Evolutionary conservation across 1,140 invertebrate species (phyloP).

Genomic region (Chrysoperla carnea): DNA sequence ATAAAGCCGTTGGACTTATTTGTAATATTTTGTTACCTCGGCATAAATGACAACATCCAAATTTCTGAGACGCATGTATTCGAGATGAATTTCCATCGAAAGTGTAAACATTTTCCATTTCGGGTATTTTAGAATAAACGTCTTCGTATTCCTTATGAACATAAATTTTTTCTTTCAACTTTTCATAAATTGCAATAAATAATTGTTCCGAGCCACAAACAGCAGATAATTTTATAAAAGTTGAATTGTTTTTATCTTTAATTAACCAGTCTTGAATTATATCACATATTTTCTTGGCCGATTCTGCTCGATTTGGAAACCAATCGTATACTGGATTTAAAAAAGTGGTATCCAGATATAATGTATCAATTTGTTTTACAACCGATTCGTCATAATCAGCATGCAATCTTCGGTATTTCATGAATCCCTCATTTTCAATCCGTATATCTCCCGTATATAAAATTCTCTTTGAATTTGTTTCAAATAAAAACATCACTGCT

Average conservation of each 20-base stretch:
- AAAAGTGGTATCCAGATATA: constrained; percentile 59
- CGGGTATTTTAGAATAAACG: constrained; percentile 22
- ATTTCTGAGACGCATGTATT: constrained; percentile 18
- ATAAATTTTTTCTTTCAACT: constrained; percentile 32
- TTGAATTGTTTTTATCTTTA: constrained; percentile 21
- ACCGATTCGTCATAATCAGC: no score
- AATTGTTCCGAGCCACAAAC: constrained; percentile 39
- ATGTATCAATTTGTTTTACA: constrained; percentile 30
- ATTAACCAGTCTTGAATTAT: constrained; percentile 34
- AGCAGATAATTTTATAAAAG: constrained; percentile 31
- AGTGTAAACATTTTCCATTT: constrained; percentile 24
- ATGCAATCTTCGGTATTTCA: constrained; percentile 22
- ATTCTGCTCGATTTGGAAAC: constrained; percentile 39
- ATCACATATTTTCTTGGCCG: constrained; percentile 25
- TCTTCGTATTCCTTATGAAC: constrained; percentile 21
- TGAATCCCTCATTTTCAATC: constrained; percentile 29
- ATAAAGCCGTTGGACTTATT: constrained; percentile 29
- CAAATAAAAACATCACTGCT: constrained; percentile 56
- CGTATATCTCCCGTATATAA: constrained; percentile 58
- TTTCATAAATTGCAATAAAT: constrained; percentile 31
- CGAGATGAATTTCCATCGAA: constrained; percentile 15
- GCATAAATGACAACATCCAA: no score
- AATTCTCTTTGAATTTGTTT: constrained; percentile 25
- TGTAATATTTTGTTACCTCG: constrained; percentile 7
- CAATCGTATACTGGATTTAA: constrained; percentile 24